Evolutionary conservation across 1,140 invertebrate species (phyloP).

Genomic region (Archivesica marissinica): DNA sequence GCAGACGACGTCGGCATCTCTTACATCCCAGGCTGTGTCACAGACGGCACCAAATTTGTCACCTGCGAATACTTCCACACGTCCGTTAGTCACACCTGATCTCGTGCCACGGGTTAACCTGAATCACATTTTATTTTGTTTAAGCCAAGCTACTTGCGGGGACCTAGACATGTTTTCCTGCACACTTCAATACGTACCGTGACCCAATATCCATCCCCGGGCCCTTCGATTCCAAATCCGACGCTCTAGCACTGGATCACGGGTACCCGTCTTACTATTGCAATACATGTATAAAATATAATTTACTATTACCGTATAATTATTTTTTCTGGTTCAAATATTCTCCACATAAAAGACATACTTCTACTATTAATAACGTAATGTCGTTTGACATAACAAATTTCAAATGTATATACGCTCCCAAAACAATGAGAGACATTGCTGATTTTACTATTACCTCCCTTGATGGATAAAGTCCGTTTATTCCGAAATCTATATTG

Average conservation of each 20-base stretch:
- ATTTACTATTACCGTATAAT: neutral
- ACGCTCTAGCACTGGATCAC: too few species aligned
- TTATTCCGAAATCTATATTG: too few species aligned
- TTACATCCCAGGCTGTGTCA: conserved; percentile 75
- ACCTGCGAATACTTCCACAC: conserved; percentile 71
- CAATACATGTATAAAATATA: neutral
- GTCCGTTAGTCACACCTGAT: conserved; percentile 41
- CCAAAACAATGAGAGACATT: too few species aligned
- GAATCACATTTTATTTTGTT: neutral
- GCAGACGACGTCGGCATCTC: conserved; percentile 77
- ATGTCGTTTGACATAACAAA: neutral
- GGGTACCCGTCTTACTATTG: neutral
- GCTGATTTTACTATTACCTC: too few species aligned
- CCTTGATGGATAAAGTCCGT: too few species aligned
- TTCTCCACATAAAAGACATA: neutral
- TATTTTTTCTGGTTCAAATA: neutral
- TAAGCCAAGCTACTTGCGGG: too few species aligned
- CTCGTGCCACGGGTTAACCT: neutral
- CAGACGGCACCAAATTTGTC: conserved; percentile 77
- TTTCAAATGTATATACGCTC: too few species aligned
- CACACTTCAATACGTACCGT: neutral
- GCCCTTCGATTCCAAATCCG: too few species aligned
- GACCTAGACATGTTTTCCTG: too few species aligned
- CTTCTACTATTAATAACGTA: neutral
- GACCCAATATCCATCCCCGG: neutral